phyloP scores from a whole-genome alignment of 2,797 vertebrate genomes.

The Ispidina lecontei region DNA sequence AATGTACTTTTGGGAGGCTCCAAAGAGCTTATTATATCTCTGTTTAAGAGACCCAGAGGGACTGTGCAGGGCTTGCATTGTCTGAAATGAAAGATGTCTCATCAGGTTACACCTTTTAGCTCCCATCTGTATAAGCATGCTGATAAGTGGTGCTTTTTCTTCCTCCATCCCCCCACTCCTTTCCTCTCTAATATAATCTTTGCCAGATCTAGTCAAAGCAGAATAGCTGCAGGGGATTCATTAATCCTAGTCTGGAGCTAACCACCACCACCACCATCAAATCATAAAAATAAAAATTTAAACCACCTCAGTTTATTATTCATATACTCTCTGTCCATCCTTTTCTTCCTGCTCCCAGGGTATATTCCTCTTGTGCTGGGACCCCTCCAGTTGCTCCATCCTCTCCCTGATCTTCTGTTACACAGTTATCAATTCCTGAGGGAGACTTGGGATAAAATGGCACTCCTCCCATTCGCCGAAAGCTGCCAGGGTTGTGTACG shows the following conservation, averaged over 20 bases:
- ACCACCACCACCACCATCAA: conserved; percentile 10
- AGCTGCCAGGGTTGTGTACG: conserved; percentile 59
- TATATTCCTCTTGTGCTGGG: fast-evolving
- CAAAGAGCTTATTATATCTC: conserved; percentile 8
- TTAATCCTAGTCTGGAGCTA: conserved; percentile 47
- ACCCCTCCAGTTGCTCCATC: not conserved
- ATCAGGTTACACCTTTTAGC: conserved; percentile 45
- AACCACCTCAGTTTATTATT: not conserved
- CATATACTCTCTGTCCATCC: not conserved
- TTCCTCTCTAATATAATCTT: conserved; percentile 31
- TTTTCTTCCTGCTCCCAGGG: not conserved
- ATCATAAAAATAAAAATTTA: conserved; percentile 1
- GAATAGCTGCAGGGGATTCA: conserved; percentile 52
- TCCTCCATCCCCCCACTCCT: conserved; percentile 1
- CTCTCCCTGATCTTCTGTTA: not conserved
- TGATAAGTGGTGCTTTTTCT: conserved; percentile 36
- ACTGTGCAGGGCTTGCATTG: not conserved
- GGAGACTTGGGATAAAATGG: conserved; percentile 19
- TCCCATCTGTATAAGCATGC: conserved; percentile 11
- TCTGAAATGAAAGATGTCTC: conserved; percentile 54
- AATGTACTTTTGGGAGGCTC: conserved; percentile 21
- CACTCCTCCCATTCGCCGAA: conserved; percentile 36
- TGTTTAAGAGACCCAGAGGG: conserved; percentile 25
- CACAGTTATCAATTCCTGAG: conserved; percentile 52
- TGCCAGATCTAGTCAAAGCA: conserved; percentile 62